Evolutionary conservation across 2,113 vertebrate genomes (phyloP), one percentile per base, ranked within the genome.

Genomic region (Geothlypis trichas): DNA sequence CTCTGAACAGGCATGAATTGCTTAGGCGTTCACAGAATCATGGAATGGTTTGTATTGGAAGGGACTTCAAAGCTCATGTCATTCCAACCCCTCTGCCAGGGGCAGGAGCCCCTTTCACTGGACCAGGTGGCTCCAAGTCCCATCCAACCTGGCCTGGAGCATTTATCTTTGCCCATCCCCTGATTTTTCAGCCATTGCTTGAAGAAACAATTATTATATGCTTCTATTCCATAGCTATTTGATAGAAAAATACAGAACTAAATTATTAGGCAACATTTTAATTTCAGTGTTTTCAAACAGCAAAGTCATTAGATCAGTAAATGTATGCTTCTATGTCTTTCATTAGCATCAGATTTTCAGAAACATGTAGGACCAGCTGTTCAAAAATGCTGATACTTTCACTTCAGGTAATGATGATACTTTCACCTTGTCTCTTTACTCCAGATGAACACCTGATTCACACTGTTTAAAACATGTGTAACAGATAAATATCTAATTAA

Each of bases 81-180:
- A 5, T 61, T 35, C 14, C 54, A 82, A 5, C 2, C 1, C 5
- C 16, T 15, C 71, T 76, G n/a, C 54, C 8, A 9, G 11, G 9
- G 63, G 4, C 8, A 47, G 26, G 63, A 37, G 6, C 17, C 42
- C 10, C 8, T 62, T 47, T 15, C 17, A 9, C 28, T 9, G 6
- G 4, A 31, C 2, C 3, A 31, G 7, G 8, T 55, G 62, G 3
- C 55, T 47, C 9, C 17, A 27, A 62, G 41, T 55, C 54, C 24
- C 20, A 27, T 26, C 24, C 30, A 62, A 0, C 11, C 9, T 41
- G 24, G 2, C 8, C 41, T 42, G 42, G 41, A 62, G 31, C 2
- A 68, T 22, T 61, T 35, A 6, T 17, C 21, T n/a, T 3, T 9
- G 11, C 26, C 10, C 18, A 9, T 63, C 51, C 13, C 5, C 33